phyloP scores from a whole-genome alignment of 2,113 vertebrate species.

The Xenopus borealis region DNA sequence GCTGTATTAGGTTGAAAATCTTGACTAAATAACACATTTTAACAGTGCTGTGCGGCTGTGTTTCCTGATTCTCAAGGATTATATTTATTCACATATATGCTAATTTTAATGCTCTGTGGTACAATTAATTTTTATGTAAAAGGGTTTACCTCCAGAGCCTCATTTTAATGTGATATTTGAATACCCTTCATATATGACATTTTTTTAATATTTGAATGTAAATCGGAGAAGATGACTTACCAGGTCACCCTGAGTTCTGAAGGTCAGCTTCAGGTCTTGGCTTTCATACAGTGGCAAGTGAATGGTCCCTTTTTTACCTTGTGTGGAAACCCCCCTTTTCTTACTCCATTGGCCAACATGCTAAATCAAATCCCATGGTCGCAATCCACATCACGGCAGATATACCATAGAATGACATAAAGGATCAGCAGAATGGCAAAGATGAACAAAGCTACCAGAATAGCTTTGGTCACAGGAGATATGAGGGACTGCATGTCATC shows the following conservation, averaged over 20 bases:
- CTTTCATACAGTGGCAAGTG: conserved; percentile 46
- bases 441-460: conserved; percentile 93
- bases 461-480: conserved; percentile 92
- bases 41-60: no score
- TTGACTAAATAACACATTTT: no score
- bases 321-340: conserved; percentile 24
- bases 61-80: no score
- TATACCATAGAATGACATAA: conserved; percentile 98
- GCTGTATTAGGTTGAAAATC: no score
- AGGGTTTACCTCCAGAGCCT: background rate
- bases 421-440: conserved; percentile 97
- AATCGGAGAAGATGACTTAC: conserved; percentile 49
- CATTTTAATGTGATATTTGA: no score
- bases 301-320: conserved; percentile 10
- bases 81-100: no score
- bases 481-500: conserved; percentile 94
- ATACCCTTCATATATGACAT: background rate
- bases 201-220: background rate
- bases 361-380: conserved; percentile 89
- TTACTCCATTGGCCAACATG: conserved; percentile 50
- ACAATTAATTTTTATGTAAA: no score
- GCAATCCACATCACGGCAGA: conserved; percentile 96
- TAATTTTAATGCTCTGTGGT: no score
- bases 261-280: conserved; percentile 57
- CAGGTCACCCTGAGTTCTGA: conserved; percentile 62